These are phyloP conservation scores for Gallinago paraguaiae DNA, from an alignment of 2,113 vertebrate species.

Conservation along the genomic window DNA sequence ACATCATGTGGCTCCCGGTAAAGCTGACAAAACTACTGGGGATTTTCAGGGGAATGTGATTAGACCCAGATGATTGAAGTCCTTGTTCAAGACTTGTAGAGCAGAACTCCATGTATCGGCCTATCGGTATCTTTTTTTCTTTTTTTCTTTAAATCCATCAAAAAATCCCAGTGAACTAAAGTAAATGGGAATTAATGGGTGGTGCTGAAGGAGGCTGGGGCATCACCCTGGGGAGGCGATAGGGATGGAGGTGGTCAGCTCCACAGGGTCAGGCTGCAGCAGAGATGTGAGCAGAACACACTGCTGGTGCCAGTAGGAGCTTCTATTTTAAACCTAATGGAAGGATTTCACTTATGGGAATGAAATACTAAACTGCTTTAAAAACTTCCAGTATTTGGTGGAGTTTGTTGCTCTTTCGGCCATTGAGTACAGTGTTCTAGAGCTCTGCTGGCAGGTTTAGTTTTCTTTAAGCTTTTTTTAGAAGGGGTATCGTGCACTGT, in stretches of 20 bases:
- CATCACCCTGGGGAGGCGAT: neutral
- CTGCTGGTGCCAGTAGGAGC: neutral
- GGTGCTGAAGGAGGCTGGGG: neutral
- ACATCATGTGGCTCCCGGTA: neutral
- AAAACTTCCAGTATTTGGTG: neutral
- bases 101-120: neutral
- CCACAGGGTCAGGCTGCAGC: neutral
- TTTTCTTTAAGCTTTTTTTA: neutral
- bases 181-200: neutral
- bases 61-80: neutral
- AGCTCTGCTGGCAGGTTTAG: neutral
- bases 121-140: neutral
- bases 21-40: neutral
- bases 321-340: neutral
- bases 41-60: neutral
- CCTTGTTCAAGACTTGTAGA: neutral
- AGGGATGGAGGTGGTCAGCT: rapidly evolving
- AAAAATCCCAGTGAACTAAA: neutral
- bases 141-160: neutral
- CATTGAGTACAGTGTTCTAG: neutral
- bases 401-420: neutral
- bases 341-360: neutral
- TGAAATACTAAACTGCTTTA: neutral
- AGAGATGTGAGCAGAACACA: neutral
- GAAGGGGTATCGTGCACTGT: neutral